Evolutionary conservation across 37 sponge, comb jelly and placozoan species (phyloP), one percentile per base, ranked within the genome.

Genomic region (Agelas oroides): DNA sequence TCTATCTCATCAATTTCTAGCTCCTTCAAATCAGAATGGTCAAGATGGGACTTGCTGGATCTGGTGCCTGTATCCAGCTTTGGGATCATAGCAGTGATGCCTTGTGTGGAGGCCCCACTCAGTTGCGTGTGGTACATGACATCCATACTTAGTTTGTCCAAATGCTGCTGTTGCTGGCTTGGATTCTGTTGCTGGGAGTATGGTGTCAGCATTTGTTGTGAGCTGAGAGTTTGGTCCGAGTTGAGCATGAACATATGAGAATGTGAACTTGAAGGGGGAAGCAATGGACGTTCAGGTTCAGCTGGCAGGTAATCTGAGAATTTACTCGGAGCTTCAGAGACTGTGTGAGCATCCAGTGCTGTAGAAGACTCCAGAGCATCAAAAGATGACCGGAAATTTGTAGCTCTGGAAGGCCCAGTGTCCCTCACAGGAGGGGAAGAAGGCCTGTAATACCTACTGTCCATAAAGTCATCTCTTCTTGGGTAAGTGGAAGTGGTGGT

Each of bases 141-240:
- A 53, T 90, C 86, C 86, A 85, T 90, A 77, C 91, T 90, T 27
- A 84, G 85, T 35, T 66, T 85, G 66, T 85, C 86, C 70, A 70
- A 34, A 2, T 66, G 59, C 32, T 82, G 71, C 24, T 57, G 57
- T 18, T 66, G 59, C 36, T 84, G 84, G 53, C 67, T 62, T 20
- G 65, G 34, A 28, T 13, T 23, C 35, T 18, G 46, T 55, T 82
- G 71, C 61, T 70, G 71, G 28, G 66, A 75, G 36, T 24, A 38
- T 18, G 67, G 66, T 24, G 78, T 59, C 19, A 61, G 78, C 63
- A 60, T 61, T 24, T 59, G 63, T 55, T 79, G 80, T 15, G 80
- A 79, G 28, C 65, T 27, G 15, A 79, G 5, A 32, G 78, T 61
- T 33, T 33, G 33, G 40, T 84, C 75, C 1, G 72, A 60, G 34